Base-by-base conservation (phyloP, 1,140 invertebrate genomes). In the Wiebesia pumilae region DNA sequence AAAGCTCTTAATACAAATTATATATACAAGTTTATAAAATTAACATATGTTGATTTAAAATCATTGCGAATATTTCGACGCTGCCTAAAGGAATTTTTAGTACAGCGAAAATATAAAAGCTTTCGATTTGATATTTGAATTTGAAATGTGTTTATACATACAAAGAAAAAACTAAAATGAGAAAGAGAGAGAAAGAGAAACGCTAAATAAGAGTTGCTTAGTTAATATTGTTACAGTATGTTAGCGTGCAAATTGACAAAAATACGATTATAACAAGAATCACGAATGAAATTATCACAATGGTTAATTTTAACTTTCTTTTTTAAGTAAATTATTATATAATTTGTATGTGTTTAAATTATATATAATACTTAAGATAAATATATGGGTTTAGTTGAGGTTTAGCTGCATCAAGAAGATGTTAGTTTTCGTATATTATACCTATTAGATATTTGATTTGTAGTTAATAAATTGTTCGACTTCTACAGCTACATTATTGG, bases 201-300 rank as follows among this genome's bases (percentile, higher is more conserved):
- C 77, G 3, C 69, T 38, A 58, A n/a, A 71, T 35, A 27, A 35
- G 62, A 38, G n/a, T 7, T 1, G n/a, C 27, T 47, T n/a, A 33
- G 75, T 24, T 58, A 62, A 51, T 83, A 77, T 33, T 21, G 62
- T 54, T 19, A 6, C 35, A 75, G 35, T 77, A 24, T 62, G 14
- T 75, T 43, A 40, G 71, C 16, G 40, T 35, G 35, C n/a, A 62
- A 24, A n/a, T n/a, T n/a, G n/a, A 62, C 38, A 78, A 43, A 65
- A 0, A 78, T 77, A 75, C 16, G 21, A n/a, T 83, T 58, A 75
- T 54, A 73, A n/a, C 21, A 75, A 3, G 27, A 47, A 73, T 75
- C 67, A 75, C 51, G 33, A 83, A 58, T 47, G 69, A 77, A 83
- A 83, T 51, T 73, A 54, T 58, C 51, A 58, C 30, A 47, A 51